Base-by-base conservation (phyloP, 2,113 vertebrate species). In the Grantiella picta region DNA sequence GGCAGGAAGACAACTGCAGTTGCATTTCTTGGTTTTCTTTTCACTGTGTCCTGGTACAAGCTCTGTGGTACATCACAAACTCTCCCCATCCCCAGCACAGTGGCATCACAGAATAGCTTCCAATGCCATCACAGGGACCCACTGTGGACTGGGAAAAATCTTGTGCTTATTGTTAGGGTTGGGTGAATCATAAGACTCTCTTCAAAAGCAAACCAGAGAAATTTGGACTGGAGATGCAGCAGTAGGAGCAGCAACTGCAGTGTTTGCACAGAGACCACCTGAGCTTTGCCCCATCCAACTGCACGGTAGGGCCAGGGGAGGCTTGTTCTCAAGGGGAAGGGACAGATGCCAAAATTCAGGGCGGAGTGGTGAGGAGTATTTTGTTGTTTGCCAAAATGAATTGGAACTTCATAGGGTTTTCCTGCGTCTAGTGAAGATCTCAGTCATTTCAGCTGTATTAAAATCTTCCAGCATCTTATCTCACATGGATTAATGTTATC, bases 401-500 rank as follows among this genome's bases (percentile, higher is more conserved):
- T 73, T 87, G 86, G 24, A 66, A 77, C 85, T 93, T 95, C 50
- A 44, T 83, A 24, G 36, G 60, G 20, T 83, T 96, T 95, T 29
- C 45, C 54, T 57, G 56, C 54, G 45, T 93, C 73, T 50, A 77
- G 53, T 84, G 72, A 95, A 95, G 66, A 76, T 64, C 65, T 93
- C n/a, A 11, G 64, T 89, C 38, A 20, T 75, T 85, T 89, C 70
- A 88, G 40, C 40, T 64, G 31, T 87, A 49, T 71, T 77, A 91
- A 91, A 84, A 71, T 82, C 47, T 79, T 87, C 54, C 27, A 86
- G 35, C 65, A 61, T 92, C 84, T 94, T 93, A 76, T 82, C 85
- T 92, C 40, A 59, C 59, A 33, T 5, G 10, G 73, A 83, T 94
- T 73, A 77, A 91, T 84, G 73, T 85, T 91, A 73, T 70, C 73